A percentile compares a stretch with the other conserved stretches of the same genome.
Conservation (phyloP, 2,797 vertebrate species). For the Sebastiscus tertius region DNA sequence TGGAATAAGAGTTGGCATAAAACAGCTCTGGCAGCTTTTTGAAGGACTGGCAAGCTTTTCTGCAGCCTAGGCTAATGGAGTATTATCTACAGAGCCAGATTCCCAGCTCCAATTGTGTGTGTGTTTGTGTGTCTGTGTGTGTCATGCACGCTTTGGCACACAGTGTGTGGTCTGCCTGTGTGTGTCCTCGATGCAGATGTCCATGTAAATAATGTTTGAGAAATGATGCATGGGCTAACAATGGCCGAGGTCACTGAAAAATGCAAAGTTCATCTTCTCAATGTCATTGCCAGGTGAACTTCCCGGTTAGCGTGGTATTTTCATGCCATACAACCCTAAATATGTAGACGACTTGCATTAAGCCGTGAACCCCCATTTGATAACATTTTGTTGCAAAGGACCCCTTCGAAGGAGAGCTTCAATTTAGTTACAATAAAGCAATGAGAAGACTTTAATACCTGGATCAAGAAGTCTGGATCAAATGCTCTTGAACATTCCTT, state of each 20-base stretch:
- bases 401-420: constrained; percentile 2
- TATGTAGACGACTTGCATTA: background rate
- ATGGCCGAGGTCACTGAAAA: background rate
- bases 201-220: constrained; percentile 66
- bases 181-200: constrained; percentile 72
- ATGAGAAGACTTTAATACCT: background rate
- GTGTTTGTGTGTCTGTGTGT: constrained; percentile 62
- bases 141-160: constrained; percentile 69
- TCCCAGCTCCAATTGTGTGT: constrained; percentile 80
- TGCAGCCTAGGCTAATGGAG: constrained; percentile 84
- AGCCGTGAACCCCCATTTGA: background rate
- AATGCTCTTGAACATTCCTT: background rate
- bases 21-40: constrained; percentile 80
- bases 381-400: constrained; percentile 7
- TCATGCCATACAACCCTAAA: background rate
- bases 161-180: constrained; percentile 78
- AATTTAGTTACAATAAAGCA: background rate
- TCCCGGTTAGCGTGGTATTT: background rate
- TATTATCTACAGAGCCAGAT: constrained; percentile 83
- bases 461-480: constrained; percentile 30
- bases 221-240: constrained; percentile 29
- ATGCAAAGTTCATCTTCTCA: background rate
- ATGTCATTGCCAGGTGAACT: background rate
- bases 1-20: constrained; percentile 80
- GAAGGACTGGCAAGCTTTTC: constrained; percentile 79